Evolutionary conservation across 2,797 vertebrate genomes (phyloP).

Genomic region (Parauchenoglanis ngamensis): DNA sequence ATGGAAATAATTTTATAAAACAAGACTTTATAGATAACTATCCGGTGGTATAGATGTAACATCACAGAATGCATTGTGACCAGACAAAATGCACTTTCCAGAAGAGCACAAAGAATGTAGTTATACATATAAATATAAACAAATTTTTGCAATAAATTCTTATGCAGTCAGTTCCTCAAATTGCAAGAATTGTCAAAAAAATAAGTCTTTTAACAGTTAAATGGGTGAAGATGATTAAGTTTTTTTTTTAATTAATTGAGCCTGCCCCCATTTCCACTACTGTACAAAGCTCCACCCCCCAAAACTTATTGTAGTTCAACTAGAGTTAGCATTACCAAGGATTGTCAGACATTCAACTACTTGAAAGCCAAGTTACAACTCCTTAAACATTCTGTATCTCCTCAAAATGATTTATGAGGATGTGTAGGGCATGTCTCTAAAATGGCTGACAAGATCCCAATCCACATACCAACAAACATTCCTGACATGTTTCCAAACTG

Average conservation of each 20-base stretch:
- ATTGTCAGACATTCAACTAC: not conserved
- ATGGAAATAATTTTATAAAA: not conserved
- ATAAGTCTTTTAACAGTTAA: no score
- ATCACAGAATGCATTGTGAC: not conserved
- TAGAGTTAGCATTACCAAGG: not conserved
- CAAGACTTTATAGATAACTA: not conserved
- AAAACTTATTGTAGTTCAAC: not conserved
- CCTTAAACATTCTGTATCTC: no score
- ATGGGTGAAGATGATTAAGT: no score
- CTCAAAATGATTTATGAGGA: no score
- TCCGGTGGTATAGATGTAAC: no score
- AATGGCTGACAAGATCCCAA: no score
- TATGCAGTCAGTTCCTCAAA: not conserved
- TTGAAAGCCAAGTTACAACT: not conserved
- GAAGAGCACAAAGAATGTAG: not conserved
- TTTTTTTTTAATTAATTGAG: no score
- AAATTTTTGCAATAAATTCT: not conserved
- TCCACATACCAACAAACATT: no score
- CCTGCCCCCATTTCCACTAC: no score
- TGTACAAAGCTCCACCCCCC: not conserved
- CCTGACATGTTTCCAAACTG: no score
- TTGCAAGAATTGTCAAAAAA: not conserved
- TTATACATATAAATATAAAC: not conserved
- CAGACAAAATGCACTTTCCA: not conserved
- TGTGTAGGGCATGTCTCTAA: no score